These are phyloP conservation scores for Cairina moschata DNA, from an alignment of 2,113 vertebrate species.

Conservation along the genomic window DNA sequence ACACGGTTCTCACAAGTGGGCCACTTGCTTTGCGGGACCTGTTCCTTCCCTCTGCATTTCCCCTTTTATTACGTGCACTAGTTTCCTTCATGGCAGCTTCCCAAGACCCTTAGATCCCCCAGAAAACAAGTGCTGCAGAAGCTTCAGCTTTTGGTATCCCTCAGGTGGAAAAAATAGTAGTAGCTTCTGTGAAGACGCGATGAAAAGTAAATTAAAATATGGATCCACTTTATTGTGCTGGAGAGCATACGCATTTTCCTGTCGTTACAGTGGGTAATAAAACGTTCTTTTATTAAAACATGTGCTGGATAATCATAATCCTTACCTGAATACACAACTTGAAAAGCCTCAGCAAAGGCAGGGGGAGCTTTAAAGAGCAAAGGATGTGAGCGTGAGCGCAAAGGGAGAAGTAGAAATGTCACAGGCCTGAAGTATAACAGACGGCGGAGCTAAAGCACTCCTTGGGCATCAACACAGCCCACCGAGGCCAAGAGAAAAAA, in stretches of 20 bases:
- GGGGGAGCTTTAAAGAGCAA: not conserved
- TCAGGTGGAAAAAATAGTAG: not conserved
- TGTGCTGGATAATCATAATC: not conserved
- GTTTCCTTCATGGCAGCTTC: not conserved
- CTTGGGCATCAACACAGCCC: not conserved
- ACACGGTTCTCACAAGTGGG: not conserved
- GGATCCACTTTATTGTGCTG: not conserved
- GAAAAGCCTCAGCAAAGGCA: not conserved
- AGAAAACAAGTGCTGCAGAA: not conserved
- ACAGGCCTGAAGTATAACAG: rapidly evolving
- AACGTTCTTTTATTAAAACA: not conserved
- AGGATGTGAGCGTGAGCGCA: not conserved
- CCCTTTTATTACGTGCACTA: not conserved
- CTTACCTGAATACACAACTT: not conserved
- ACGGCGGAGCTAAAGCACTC: not conserved
- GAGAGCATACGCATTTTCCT: not conserved
- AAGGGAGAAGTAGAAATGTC: not conserved
- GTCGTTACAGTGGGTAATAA: not conserved
- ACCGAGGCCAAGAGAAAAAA: not conserved
- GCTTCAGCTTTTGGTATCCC: not conserved
- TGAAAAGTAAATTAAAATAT: not conserved
- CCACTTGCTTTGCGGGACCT: not conserved
- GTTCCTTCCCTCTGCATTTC: not conserved
- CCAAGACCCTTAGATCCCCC: not conserved
- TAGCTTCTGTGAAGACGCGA: not conserved